These are phyloP conservation scores for Mallotus villosus DNA, from an alignment of 2,797 vertebrate genomes.

Conservation along the genomic window DNA sequence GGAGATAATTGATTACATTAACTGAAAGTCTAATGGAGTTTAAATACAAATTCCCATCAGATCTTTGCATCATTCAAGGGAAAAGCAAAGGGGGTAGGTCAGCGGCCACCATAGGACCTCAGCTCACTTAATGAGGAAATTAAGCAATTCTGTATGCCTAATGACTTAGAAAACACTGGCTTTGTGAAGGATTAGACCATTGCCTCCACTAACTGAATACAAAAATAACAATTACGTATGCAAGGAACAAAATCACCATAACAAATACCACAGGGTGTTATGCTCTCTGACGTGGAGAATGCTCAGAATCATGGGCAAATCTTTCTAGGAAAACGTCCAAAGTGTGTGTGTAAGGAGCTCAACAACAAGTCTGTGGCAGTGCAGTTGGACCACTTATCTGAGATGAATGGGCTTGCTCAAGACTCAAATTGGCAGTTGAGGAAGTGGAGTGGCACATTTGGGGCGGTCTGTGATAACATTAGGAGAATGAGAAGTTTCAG, in stretches of 20 bases:
- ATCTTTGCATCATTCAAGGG: background rate
- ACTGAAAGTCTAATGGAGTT: background rate
- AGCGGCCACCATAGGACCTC: background rate
- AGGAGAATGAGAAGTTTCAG: constrained; percentile 36
- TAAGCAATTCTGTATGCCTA: background rate
- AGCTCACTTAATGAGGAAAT: background rate
- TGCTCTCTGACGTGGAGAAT: background rate
- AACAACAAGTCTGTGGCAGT: constrained; percentile 10
- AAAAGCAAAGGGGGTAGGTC: background rate
- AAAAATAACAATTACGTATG: background rate
- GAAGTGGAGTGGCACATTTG: constrained; percentile 37
- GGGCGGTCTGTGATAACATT: constrained; percentile 42
- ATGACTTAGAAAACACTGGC: background rate
- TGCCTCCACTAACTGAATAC: background rate
- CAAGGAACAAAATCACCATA: background rate
- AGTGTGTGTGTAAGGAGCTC: background rate
- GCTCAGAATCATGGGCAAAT: background rate
- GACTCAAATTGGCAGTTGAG: constrained; percentile 14
- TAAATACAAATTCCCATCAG: background rate
- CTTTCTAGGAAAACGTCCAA: background rate
- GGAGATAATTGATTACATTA: background rate
- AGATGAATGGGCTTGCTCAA: constrained; percentile 44
- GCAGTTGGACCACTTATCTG: constrained; percentile 19
- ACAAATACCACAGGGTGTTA: background rate
- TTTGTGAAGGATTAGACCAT: background rate